Evolutionary conservation across 1,140 invertebrate species (phyloP), one percentile per base, ranked within the genome.

Genomic region (Zaprionus camerounensis): DNA sequence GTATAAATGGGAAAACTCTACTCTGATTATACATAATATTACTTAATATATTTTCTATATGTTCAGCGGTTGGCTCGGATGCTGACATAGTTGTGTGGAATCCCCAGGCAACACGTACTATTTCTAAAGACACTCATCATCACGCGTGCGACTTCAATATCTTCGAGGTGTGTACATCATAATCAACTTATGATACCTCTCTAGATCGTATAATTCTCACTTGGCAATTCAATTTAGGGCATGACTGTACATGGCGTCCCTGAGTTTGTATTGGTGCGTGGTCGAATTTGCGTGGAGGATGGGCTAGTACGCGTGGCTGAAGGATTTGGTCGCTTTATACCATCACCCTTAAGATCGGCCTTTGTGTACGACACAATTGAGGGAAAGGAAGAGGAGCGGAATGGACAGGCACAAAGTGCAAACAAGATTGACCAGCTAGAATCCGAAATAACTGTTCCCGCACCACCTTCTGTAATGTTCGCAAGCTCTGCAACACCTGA

Each of bases 1-100:
- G 85, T 88, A 74, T 64, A 15, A 13, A 0, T 22, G n/a, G 17
- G 2, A 51, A 31, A n/a, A 28, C n/a, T 28, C 28, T 36, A 2
- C 7, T 51, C 4, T 4, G 11, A 20, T 20, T 41, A 20, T 12
- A 36, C 12, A 38, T 26, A 41, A 22, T 12, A 12, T 49, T 13
- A 28, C 6, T 28, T 28, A 28, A 28, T 9, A 24, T 26, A 58
- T 41, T 13, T 17, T 56, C 17, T 15, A 26, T 20, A 28, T 26
- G 22, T 51, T 17, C 24, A 88, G 84, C 95, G 4, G 95, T 96
- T 46, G 98, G 98, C 55, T 98, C 98, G 11, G 99, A 99, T 95
- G 99, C 98, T 7, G 99, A 99, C 94, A 95, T 99, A 81, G 97
- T 99, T 12, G 95, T 99, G 62, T 99, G 99, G 99, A 97, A 99